Conservation (phyloP, 35 echinoderm and acorn worm genomes). For the Eucidaris tribuloides region DNA sequence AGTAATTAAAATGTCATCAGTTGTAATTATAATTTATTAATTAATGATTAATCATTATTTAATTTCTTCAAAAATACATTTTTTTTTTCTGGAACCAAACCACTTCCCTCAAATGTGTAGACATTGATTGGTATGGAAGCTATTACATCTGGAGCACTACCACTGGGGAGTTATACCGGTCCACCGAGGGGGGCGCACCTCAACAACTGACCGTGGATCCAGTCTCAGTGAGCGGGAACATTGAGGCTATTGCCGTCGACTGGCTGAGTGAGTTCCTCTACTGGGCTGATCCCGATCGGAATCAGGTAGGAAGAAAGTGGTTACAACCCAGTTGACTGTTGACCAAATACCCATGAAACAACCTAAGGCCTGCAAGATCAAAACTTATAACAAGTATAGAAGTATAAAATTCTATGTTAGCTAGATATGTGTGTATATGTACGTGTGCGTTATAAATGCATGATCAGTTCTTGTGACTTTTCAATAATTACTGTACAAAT, state of each 20-base stretch:
- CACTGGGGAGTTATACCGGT: constrained; percentile 11
- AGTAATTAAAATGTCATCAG: not conserved
- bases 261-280: constrained; percentile 78
- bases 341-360: too few relatives aligned
- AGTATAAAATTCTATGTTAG: too few relatives aligned
- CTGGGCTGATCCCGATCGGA: constrained; percentile 38
- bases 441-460: too few relatives aligned
- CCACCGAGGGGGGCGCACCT: not conserved
- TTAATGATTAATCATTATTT: not conserved
- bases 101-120: too few relatives aligned
- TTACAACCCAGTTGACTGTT: not conserved
- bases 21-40: not conserved
- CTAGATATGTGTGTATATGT: too few relatives aligned
- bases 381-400: too few relatives aligned
- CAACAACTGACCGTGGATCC: constrained; percentile 5
- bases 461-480: too few relatives aligned
- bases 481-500: too few relatives aligned
- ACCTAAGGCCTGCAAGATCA: too few relatives aligned
- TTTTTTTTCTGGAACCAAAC: not conserved
- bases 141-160: constrained; percentile 46
- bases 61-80: not conserved
- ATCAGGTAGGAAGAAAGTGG: constrained; percentile 26
- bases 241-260: constrained; percentile 51
- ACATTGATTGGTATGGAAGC: constrained; percentile 67
- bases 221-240: not conserved